These are phyloP conservation scores for Trachelus iudaicus DNA, from an alignment of 2,888 invertebrate genomes.

Conservation along the genomic window DNA sequence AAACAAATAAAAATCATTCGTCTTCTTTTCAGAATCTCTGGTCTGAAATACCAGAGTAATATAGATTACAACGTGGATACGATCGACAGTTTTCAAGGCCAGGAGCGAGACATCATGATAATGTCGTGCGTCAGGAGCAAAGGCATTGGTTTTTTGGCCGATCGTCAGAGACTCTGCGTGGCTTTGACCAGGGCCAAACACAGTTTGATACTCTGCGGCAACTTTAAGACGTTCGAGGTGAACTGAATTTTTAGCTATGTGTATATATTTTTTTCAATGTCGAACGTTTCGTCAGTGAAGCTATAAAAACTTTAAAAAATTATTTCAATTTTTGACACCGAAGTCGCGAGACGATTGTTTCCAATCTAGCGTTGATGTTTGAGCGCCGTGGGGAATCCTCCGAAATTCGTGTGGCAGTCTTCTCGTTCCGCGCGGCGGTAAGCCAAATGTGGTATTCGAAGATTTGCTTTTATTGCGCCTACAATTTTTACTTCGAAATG, in stretches of 20 bases:
- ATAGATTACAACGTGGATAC: conserved; percentile 70
- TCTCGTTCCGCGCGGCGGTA: too few species aligned
- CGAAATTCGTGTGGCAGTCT: too few species aligned
- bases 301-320: not conserved
- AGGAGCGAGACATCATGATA: conserved; percentile 84
- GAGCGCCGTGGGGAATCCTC: not conserved
- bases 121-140: conserved; percentile 81
- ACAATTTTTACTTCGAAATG: too few species aligned
- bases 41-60: too few species aligned
- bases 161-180: conserved; percentile 81
- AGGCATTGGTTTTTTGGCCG: conserved; percentile 78
- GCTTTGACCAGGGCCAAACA: conserved; percentile 81
- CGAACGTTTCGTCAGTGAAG: not conserved
- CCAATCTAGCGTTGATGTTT: not conserved
- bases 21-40: not conserved
- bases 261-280: not conserved
- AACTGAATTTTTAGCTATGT: conserved; percentile 25
- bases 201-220: conserved; percentile 76
- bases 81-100: conserved; percentile 85
- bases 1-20: too few species aligned
- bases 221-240: conserved; percentile 73
- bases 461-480: too few species aligned
- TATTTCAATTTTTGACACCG: not conserved
- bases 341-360: not conserved
- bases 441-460: too few species aligned